These are phyloP conservation scores for Clistopyga incitator DNA, from an alignment of 2,888 invertebrate species.

Conservation along the genomic window DNA sequence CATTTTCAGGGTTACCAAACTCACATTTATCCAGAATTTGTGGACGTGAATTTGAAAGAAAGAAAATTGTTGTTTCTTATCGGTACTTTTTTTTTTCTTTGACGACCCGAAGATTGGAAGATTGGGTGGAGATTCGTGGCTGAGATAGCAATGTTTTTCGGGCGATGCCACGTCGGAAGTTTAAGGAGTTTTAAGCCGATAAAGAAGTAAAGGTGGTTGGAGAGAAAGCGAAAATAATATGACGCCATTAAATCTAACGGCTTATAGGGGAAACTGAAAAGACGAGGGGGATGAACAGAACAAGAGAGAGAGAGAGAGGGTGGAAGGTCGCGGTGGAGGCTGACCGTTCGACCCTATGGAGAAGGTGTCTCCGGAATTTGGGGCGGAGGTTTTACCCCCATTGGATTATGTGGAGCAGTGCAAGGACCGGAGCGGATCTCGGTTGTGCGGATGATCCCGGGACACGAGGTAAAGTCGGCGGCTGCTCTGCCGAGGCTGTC, in stretches of 20 bases:
- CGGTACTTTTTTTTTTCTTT: background rate
- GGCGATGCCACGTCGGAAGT: background rate
- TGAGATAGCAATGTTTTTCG: background rate
- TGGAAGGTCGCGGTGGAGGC: constrained; percentile 7
- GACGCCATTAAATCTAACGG: constrained; percentile 58
- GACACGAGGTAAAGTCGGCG: background rate
- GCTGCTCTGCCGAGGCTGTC: constrained; percentile 28
- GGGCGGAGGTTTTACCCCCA: constrained; percentile 43
- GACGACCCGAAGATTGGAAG: background rate
- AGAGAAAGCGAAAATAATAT: constrained; percentile 39
- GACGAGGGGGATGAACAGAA: background rate
- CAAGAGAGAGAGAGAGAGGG: too few relatives aligned
- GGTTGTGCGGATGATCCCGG: constrained; percentile 33
- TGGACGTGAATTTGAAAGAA: too few relatives aligned
- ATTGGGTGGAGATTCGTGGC: background rate
- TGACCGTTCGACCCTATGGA: constrained; percentile 36
- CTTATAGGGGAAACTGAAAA: constrained; percentile 46
- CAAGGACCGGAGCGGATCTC: constrained; percentile 1
- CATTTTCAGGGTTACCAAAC: too few relatives aligned
- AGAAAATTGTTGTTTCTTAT: background rate
- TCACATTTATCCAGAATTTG: too few relatives aligned
- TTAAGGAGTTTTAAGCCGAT: constrained; percentile 39
- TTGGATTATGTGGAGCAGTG: constrained; percentile 51
- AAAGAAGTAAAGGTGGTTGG: constrained; percentile 48
- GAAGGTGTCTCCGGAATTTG: constrained; percentile 50